phyloP scores from a whole-genome alignment of 2,797 vertebrate species.

The Botia kubotai region DNA sequence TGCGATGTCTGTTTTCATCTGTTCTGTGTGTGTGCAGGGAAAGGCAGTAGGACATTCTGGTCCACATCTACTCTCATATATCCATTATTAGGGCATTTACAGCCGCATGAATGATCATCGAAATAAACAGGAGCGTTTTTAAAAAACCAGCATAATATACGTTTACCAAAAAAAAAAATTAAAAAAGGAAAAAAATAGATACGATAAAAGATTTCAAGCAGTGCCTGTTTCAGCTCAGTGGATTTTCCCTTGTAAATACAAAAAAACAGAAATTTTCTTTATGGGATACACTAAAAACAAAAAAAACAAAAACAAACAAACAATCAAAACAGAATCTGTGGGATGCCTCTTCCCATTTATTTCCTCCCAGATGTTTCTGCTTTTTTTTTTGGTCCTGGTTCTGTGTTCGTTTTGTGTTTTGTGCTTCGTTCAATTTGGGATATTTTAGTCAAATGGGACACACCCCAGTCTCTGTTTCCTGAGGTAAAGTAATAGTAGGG shows the following conservation, averaged over 20 bases:
- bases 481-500: conserved; percentile 88
- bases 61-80: conserved; percentile 82
- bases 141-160: conserved; percentile 86
- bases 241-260: conserved; percentile 80
- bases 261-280: neutral
- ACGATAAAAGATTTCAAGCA: conserved; percentile 84
- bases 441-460: conserved; percentile 83
- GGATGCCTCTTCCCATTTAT: conserved; percentile 83
- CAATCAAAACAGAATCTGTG: conserved; percentile 86
- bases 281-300: conserved; percentile 42
- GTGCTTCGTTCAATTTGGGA: conserved; percentile 81
- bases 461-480: conserved; percentile 81
- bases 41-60: conserved; percentile 80
- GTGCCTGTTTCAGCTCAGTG: conserved; percentile 98
- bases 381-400: conserved; percentile 60
- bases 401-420: conserved; percentile 78
- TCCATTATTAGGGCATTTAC: conserved; percentile 89
- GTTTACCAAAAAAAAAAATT: conserved; percentile 77
- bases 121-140: conserved; percentile 87
- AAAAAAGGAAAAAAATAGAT: conserved; percentile 78
- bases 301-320: conserved; percentile 46
- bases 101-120: conserved; percentile 89
- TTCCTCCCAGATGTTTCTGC: conserved; percentile 57
- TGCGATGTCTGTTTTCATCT: conserved; percentile 88
- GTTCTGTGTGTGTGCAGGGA: conserved; percentile 85